Evolutionary conservation across 2,113 vertebrate species (phyloP), one percentile per base, ranked within the genome.

Genomic region (Leptobrachium ailaonicum): DNA sequence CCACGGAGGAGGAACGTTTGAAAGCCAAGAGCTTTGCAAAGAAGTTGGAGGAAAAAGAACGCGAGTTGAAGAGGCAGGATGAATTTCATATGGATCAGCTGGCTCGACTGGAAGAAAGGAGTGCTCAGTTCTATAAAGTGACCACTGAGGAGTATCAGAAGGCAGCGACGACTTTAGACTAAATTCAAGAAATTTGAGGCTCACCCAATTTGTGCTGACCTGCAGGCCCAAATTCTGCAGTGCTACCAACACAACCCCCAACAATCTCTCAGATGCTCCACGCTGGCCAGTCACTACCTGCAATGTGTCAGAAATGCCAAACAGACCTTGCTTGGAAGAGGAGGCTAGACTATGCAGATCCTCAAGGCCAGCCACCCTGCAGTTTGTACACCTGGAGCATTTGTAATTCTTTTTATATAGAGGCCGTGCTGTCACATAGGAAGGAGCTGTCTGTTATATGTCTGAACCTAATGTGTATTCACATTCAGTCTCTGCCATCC

Each of bases 61-160:
- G 93, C 50, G 91, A 96, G 82, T 92, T 99, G 83, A 95, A 88
- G 90, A 98, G 94, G 85, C 96, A 97, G 42, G 96, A 98, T 83
- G 91, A 90, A 0, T 98, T 96, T 90, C 98, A 98, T 87, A 95
- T 95, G 87, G 96, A 98, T 82, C 97, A 99, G 88, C 90, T 99
- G 91, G 93, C 95, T 82, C 94, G 95, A 67, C 68, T 82, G 2
- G 70, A 0, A 77, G 78, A 79, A 53, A 90, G 98, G 97, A 98
- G 96, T 82, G 90, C 96, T 53, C 93, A 96, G 85, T 96, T 96
- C 93, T 98, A 97, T 93, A 97, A 96, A 89, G 93, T 97, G 79
- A 96, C 95, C 85, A 96, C 95, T 0, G 96, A 98, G 83, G 94
- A 98, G 66, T 97, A 96, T 88, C 92, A 97, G 63, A 95, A 96